Evolutionary conservation across 2,888 invertebrate genomes (phyloP).

Genomic region (Gandaritis pyraliata): DNA sequence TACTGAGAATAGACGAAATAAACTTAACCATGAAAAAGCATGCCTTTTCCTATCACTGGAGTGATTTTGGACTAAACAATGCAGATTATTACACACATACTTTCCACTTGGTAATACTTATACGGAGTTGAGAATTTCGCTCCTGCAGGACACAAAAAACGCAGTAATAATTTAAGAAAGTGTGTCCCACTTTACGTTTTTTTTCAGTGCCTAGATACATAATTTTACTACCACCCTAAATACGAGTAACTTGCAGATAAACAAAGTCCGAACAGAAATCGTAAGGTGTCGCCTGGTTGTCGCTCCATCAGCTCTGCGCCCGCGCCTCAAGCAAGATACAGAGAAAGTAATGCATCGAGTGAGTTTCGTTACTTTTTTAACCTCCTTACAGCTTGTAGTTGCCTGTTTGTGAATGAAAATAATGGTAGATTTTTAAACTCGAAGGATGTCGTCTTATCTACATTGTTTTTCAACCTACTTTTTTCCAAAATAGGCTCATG

Average conservation of each 20-base stretch:
- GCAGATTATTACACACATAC: no score
- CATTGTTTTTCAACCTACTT: background rate
- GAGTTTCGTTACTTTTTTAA: slow-evolving; percentile 36
- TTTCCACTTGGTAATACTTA: no score
- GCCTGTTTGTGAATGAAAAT: no score
- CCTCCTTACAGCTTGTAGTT: background rate
- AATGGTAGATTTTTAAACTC: background rate
- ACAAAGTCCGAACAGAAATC: slow-evolving; percentile 10
- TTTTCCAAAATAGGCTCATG: background rate
- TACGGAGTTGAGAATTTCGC: no score
- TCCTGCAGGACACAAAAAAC: no score
- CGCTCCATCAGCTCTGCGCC: slow-evolving; percentile 28
- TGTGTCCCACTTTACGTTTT: no score
- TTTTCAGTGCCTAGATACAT: background rate
- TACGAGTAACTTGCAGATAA: slow-evolving; percentile 29
- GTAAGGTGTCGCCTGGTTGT: slow-evolving; percentile 33
- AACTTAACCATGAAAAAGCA: no score
- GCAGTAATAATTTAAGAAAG: no score
- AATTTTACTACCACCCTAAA: background rate
- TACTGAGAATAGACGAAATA: no score
- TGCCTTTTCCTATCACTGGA: no score
- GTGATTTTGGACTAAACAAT: no score
- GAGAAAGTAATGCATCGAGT: slow-evolving; percentile 65
- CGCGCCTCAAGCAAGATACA: slow-evolving; percentile 45
- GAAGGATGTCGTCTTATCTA: no score